Percentiles rank a stretch among this genome's conserved stretches.
These are phyloP conservation scores for Criorhina ranunculi DNA, from an alignment of 2,888 invertebrate species.

Conservation along the genomic window DNA sequence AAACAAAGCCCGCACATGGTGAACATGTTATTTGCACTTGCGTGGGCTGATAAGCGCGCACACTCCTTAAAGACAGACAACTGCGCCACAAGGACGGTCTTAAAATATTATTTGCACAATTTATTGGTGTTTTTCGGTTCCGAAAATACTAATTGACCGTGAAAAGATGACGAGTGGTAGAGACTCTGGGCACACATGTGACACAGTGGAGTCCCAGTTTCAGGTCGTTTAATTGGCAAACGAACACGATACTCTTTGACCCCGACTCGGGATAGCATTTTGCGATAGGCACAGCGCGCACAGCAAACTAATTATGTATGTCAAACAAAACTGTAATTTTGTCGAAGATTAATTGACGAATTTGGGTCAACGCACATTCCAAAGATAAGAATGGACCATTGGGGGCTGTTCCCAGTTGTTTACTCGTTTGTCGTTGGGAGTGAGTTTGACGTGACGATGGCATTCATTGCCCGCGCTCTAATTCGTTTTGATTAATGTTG, in stretches of 20 bases:
- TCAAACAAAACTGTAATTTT: slow-evolving; percentile 60
- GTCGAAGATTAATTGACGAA: slow-evolving; percentile 66
- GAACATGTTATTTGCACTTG: slow-evolving; percentile 72
- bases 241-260: slow-evolving; percentile 46
- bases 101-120: slow-evolving; percentile 63
- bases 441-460: neutral
- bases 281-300: slow-evolving; percentile 43
- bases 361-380: slow-evolving; percentile 47
- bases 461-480: slow-evolving; percentile 34
- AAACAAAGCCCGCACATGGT: slow-evolving; percentile 63
- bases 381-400: slow-evolving; percentile 35
- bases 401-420: slow-evolving; percentile 8
- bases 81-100: neutral
- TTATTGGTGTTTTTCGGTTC: slow-evolving; percentile 36
- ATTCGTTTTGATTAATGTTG: slow-evolving; percentile 43
- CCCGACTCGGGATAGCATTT: slow-evolving; percentile 48
- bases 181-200: slow-evolving; percentile 7
- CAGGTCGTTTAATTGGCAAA: slow-evolving; percentile 40
- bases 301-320: slow-evolving; percentile 62
- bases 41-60: slow-evolving; percentile 6
- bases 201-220: neutral
- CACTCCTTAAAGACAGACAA: slow-evolving; percentile 6
- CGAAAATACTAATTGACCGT: slow-evolving; percentile 45
- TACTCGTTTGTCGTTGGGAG: neutral
- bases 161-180: slow-evolving; percentile 12